phyloP scores from a whole-genome alignment of 2,888 invertebrate genomes.

The Phalera bucephala region DNA sequence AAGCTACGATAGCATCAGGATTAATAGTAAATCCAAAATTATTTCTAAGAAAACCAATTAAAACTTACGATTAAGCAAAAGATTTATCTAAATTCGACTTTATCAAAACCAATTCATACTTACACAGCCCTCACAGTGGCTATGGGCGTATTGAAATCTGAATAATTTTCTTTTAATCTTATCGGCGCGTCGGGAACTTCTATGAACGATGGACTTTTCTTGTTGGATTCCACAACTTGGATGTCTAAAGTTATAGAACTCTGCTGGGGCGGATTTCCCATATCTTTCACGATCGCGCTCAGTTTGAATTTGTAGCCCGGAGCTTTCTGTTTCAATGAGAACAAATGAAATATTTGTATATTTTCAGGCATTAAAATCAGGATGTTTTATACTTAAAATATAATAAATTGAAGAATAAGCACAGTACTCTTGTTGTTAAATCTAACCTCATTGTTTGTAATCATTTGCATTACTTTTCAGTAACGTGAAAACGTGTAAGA shows the following conservation, averaged over 20 bases:
- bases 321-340: conserved; percentile 75
- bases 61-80: conserved; percentile 2
- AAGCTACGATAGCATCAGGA: neutral
- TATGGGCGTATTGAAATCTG: conserved; percentile 87
- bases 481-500: no score
- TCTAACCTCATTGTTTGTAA: no score
- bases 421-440: no score
- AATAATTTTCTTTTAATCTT: conserved; percentile 88
- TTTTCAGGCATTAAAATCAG: neutral
- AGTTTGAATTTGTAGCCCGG: conserved; percentile 87
- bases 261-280: conserved; percentile 85
- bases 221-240: conserved; percentile 93
- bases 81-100: conserved; percentile 8
- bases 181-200: conserved; percentile 84
- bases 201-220: conserved; percentile 91
- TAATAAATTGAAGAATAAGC: no score
- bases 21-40: conserved; percentile 1
- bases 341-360: conserved; percentile 7
- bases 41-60: conserved; percentile 2
- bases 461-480: no score
- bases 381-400: no score
- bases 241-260: conserved; percentile 91
- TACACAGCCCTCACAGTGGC: conserved; percentile 88
- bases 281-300: conserved; percentile 90
- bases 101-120: conserved; percentile 51